Percentiles rank a stretch among this genome's conserved stretches.
Evolutionary conservation across 92 coral and sea anemone species (phyloP).

Genomic region (Zoanthus gigantus): DNA sequence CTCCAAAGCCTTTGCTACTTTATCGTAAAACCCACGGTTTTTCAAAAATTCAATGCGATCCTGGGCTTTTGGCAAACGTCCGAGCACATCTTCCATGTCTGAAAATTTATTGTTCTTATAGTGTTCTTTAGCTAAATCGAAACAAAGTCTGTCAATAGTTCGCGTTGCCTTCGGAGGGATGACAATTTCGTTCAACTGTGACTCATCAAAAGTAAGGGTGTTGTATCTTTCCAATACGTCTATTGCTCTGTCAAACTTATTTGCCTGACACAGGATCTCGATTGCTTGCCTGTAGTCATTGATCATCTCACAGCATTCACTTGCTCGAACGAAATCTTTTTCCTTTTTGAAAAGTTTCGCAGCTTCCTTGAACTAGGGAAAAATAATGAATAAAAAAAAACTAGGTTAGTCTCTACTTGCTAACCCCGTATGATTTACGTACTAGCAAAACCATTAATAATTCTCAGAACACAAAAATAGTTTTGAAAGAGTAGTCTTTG

Average conservation of each 20-base stretch:
- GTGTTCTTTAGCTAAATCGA: constrained; percentile 31
- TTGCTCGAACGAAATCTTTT: constrained; percentile 53
- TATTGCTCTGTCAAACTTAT: constrained; percentile 81
- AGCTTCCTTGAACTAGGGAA: constrained; percentile 63
- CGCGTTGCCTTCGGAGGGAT: constrained; percentile 34
- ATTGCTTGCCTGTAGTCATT: constrained; percentile 75
- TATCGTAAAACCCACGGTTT: constrained; percentile 40
- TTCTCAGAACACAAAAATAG: no score
- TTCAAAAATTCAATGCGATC: constrained; percentile 61
- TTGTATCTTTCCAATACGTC: constrained; percentile 78
- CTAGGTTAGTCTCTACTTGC: no score
- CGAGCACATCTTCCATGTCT: constrained; percentile 53
- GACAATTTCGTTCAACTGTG: constrained; percentile 15
- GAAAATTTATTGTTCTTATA: constrained; percentile 10
- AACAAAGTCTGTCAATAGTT: constrained; percentile 41
- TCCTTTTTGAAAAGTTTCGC: constrained; percentile 68
- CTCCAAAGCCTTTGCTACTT: constrained; percentile 47
- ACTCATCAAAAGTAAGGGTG: constrained; percentile 38
- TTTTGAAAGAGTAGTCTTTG: no score
- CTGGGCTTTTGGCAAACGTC: constrained; percentile 41
- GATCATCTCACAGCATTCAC: constrained; percentile 68
- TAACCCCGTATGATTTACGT: no score
- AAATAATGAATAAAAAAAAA: no score
- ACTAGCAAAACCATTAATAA: no score
- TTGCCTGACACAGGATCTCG: constrained; percentile 77